Evolutionary conservation across 2,113 vertebrate genomes (phyloP).

Genomic region (Himantopus leucocephalus): DNA sequence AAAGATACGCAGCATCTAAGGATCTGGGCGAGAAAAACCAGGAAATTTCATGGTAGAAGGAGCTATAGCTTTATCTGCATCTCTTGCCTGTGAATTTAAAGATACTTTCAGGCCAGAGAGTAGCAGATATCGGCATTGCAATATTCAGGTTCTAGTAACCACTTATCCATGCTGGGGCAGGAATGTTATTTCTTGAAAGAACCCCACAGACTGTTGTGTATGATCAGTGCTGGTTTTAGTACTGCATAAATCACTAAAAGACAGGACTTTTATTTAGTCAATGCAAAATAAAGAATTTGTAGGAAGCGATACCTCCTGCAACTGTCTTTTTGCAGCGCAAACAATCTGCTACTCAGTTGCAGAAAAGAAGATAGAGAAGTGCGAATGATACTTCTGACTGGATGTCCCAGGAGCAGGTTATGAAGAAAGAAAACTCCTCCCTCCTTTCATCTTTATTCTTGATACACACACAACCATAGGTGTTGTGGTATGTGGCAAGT

Average conservation of each 20-base stretch:
- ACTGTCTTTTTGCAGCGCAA: not conserved
- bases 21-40: not conserved
- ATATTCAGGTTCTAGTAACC: not conserved
- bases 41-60: not conserved
- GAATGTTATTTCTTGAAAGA: not conserved
- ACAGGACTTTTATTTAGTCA: slow-evolving; percentile 2
- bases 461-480: not conserved
- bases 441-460: not conserved
- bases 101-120: not conserved
- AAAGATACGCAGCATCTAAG: not conserved
- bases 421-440: not conserved
- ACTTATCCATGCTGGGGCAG: not conserved
- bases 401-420: not conserved
- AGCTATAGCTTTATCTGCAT: not conserved
- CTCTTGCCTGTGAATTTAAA: slow-evolving; percentile 15
- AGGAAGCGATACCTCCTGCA: not conserved
- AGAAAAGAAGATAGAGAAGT: not conserved
- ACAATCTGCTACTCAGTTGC: not conserved
- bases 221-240: not conserved
- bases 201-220: not conserved
- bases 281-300: not conserved
- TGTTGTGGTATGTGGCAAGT: not conserved
- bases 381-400: not conserved
- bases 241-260: not conserved
- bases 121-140: not conserved